Evolutionary conservation across 2,888 invertebrate genomes (phyloP).

Genomic region (Cerastis rubricosa): DNA sequence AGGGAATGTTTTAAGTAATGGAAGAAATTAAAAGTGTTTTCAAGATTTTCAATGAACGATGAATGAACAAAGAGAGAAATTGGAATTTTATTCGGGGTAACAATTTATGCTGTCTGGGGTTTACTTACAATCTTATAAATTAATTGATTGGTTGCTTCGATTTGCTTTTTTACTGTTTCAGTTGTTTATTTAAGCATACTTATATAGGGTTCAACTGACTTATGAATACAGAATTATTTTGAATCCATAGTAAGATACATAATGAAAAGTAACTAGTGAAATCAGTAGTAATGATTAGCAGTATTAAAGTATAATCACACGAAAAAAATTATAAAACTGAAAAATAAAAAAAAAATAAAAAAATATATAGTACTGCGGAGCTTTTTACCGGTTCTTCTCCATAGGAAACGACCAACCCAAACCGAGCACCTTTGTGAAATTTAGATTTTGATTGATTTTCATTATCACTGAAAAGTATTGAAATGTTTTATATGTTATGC

Average conservation of each 20-base stretch:
- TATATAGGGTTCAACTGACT: neutral
- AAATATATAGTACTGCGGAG: too few species aligned
- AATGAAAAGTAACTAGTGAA: neutral
- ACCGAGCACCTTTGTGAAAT: too few species aligned
- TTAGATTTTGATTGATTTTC: too few species aligned
- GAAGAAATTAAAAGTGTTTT: slow-evolving; percentile 88
- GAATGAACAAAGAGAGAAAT: slow-evolving; percentile 78
- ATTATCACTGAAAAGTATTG: neutral
- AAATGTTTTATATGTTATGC: neutral
- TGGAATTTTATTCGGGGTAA: slow-evolving; percentile 70
- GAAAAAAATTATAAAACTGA: neutral
- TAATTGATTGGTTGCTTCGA: slow-evolving; percentile 69
- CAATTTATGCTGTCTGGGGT: slow-evolving; percentile 65
- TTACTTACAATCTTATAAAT: slow-evolving; percentile 69
- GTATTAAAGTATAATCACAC: neutral
- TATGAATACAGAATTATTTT: slow-evolving; percentile 18
- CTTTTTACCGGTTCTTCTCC: too few species aligned
- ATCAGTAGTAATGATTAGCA: neutral
- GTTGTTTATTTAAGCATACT: slow-evolving; percentile 53
- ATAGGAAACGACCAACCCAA: too few species aligned
- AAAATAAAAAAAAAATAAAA: too few species aligned
- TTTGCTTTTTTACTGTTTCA: slow-evolving; percentile 62
- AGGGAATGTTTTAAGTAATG: slow-evolving; percentile 89
- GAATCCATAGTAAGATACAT: neutral
- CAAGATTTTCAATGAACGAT: slow-evolving; percentile 79